phyloP scores from a whole-genome alignment of 2,113 vertebrate genomes.

The Pandion haliaetus region DNA sequence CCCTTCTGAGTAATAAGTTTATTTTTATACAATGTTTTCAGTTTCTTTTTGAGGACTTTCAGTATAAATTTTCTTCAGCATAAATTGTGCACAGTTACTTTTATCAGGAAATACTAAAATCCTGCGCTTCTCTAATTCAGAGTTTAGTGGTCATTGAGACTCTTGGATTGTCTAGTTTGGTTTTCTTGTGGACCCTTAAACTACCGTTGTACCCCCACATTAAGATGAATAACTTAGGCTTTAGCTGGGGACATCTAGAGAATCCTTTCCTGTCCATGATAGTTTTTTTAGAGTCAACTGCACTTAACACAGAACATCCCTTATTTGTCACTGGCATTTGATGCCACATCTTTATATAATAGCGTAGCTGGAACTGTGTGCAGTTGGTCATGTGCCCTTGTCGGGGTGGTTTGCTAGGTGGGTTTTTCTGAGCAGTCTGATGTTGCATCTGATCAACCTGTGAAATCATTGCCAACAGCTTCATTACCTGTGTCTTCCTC shows the following conservation, averaged over 20 bases:
- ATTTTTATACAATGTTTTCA: slow-evolving; percentile 25
- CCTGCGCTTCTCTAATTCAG: background rate
- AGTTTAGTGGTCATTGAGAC: background rate
- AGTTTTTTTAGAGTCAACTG: background rate
- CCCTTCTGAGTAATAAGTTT: slow-evolving; percentile 16
- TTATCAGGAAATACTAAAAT: background rate
- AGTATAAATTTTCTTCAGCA: background rate
- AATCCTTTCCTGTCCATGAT: rapidly evolving
- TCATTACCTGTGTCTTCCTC: background rate
- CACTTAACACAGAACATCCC: background rate
- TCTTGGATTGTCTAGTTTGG: background rate
- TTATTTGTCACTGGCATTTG: background rate
- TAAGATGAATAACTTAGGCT: background rate
- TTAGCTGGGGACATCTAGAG: background rate
- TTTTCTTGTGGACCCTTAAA: background rate
- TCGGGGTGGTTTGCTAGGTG: background rate
- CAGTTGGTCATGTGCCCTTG: background rate
- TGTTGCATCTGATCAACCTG: background rate
- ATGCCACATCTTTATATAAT: background rate
- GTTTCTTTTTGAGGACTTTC: background rate
- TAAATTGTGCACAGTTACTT: background rate
- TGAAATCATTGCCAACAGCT: background rate
- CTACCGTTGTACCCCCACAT: background rate
- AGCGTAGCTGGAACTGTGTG: background rate
- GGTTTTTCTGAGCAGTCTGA: background rate